Evolutionary conservation across 1,140 invertebrate species (phyloP).

Genomic region (Leptinotarsa lineolata): DNA sequence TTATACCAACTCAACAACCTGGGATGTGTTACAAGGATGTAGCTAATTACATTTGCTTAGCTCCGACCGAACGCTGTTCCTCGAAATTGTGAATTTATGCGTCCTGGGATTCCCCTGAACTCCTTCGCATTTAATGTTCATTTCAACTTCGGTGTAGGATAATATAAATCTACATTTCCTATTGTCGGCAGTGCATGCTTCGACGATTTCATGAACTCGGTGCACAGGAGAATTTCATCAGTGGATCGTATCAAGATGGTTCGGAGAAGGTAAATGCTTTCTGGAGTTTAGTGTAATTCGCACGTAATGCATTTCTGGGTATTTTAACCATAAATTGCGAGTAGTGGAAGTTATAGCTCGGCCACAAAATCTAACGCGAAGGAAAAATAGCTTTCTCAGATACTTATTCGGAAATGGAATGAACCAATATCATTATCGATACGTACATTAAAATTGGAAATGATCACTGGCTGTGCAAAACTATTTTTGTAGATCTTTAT

Average conservation of each 20-base stretch:
- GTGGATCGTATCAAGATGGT: slow-evolving; percentile 16
- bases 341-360: no score
- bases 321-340: background rate
- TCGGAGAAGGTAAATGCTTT: slow-evolving; percentile 4
- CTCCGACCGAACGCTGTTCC: slow-evolving; percentile 32
- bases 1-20: slow-evolving; percentile 37
- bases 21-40: slow-evolving; percentile 34
- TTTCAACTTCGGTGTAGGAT: slow-evolving; percentile 35
- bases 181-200: slow-evolving; percentile 27
- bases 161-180: slow-evolving; percentile 33
- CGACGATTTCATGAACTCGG: slow-evolving; percentile 21
- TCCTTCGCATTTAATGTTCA: slow-evolving; percentile 39
- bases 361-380: no score
- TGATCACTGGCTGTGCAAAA: background rate
- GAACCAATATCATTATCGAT: background rate
- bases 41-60: slow-evolving; percentile 35
- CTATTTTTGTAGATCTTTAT: no score
- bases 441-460: background rate
- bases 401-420: background rate
- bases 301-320: slow-evolving; percentile 6
- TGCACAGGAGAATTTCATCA: slow-evolving; percentile 10
- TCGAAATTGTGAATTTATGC: slow-evolving; percentile 40
- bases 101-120: slow-evolving; percentile 29
- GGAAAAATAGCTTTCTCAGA: no score
- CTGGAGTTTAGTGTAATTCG: background rate